Evolutionary conservation across 2,888 invertebrate genomes (phyloP).

Genomic region (Cheilosia soror): DNA sequence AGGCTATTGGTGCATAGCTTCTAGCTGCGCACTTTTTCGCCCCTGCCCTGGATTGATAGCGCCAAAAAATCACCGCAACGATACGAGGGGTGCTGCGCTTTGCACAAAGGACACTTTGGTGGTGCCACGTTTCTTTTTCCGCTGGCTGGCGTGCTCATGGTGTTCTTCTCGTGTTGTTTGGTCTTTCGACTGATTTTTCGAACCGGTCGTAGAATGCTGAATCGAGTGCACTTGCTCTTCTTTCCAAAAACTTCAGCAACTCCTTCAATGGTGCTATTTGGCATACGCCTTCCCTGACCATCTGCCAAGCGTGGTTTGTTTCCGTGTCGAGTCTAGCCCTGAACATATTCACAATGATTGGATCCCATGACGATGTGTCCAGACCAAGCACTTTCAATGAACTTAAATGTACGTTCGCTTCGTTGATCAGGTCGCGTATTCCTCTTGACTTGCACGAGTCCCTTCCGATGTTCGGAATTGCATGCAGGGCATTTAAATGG

Average conservation of each 20-base stretch:
- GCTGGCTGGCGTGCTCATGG: background rate
- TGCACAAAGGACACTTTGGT: constrained; percentile 10
- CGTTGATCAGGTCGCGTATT: constrained; percentile 8
- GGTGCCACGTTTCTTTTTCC: background rate
- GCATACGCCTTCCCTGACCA: constrained; percentile 20
- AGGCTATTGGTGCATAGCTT: constrained; percentile 12
- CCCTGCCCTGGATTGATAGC: background rate
- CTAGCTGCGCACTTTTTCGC: constrained; percentile 4
- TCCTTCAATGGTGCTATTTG: constrained; percentile 11
- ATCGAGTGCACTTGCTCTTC: constrained; percentile 15
- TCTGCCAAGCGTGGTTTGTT: constrained; percentile 27
- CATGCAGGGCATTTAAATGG: constrained; percentile 9
- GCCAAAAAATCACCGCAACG: background rate
- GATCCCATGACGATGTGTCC: constrained; percentile 12
- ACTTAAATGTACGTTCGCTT: constrained; percentile 4
- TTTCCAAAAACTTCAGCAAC: constrained; percentile 12
- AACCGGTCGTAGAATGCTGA: constrained; percentile 11
- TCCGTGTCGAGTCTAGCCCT: background rate
- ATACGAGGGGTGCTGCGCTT: background rate
- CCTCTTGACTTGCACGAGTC: background rate
- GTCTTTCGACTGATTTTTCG: background rate
- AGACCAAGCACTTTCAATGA: constrained; percentile 14
- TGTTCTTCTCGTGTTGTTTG: background rate
- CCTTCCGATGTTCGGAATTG: constrained; percentile 13
- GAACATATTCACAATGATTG: constrained; percentile 29